Evolutionary conservation across 2,888 invertebrate genomes (phyloP).

Genomic region (Frankliniella intonsa): DNA sequence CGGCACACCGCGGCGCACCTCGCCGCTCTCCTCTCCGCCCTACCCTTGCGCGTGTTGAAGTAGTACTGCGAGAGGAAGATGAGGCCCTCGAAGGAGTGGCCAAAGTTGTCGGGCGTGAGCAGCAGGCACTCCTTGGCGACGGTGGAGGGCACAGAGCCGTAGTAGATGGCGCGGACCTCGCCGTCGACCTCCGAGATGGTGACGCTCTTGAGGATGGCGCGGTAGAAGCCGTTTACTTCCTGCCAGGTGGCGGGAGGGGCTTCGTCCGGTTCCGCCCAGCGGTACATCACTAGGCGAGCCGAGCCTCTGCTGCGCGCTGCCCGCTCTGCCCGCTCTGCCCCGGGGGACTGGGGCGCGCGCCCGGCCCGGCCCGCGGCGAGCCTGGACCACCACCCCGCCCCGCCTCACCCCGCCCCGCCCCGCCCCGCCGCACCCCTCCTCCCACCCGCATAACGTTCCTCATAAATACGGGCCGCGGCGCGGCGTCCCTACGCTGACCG

Average conservation of each 20-base stretch:
- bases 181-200: slow-evolving; percentile 63
- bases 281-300: slow-evolving; percentile 42
- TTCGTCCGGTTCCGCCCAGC: slow-evolving; percentile 46
- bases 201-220: slow-evolving; percentile 55
- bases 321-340: background rate
- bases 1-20: background rate
- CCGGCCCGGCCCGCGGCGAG: background rate
- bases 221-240: slow-evolving; percentile 52
- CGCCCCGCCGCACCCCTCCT: background rate
- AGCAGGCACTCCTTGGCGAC: slow-evolving; percentile 34
- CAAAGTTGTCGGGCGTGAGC: slow-evolving; percentile 44
- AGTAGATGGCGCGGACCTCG: slow-evolving; percentile 58
- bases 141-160: slow-evolving; percentile 49
- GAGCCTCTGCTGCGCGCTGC: background rate
- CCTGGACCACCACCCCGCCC: slow-evolving; percentile 25
- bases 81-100: slow-evolving; percentile 53
- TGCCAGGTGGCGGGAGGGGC: slow-evolving; percentile 49
- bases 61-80: slow-evolving; percentile 59
- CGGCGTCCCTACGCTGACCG: background rate
- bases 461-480: slow-evolving; percentile 6
- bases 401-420: slow-evolving; percentile 14
- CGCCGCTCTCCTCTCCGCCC: background rate
- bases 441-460: slow-evolving; percentile 15
- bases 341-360: background rate
- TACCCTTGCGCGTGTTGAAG: slow-evolving; percentile 64